Evolutionary conservation across 2,888 invertebrate species (phyloP).

Genomic region (Tineola bisselliella): DNA sequence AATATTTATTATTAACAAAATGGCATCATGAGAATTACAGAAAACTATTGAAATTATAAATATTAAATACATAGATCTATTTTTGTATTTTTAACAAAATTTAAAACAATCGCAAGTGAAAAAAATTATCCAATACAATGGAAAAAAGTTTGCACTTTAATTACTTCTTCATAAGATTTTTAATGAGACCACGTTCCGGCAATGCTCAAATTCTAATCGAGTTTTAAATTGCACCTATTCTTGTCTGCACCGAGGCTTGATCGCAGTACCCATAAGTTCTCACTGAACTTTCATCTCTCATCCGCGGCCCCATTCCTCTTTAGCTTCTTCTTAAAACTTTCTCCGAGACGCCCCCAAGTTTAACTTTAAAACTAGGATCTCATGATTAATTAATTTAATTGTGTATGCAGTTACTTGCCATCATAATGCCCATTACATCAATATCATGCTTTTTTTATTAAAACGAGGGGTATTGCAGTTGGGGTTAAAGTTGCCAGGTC

Average conservation of each 20-base stretch:
- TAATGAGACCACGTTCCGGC: conserved; percentile 49
- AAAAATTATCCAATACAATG: neutral
- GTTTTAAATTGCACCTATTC: conserved; percentile 67
- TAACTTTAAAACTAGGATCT: conserved; percentile 52
- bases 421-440: conserved; percentile 47
- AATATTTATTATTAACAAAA: neutral
- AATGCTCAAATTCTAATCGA: conserved; percentile 65
- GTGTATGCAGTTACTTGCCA: conserved; percentile 52
- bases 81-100: too few relatives aligned
- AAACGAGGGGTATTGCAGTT: conserved; percentile 37
- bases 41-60: too few relatives aligned
- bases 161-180: conserved; percentile 30
- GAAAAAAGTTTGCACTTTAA: conserved; percentile 11
- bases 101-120: too few relatives aligned
- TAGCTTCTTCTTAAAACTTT: conserved; percentile 64
- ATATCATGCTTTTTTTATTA: neutral
- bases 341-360: conserved; percentile 37
- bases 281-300: conserved; percentile 55
- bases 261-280: conserved; percentile 19
- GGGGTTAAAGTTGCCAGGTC: conserved; percentile 54
- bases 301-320: conserved; percentile 55
- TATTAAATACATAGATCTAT: too few relatives aligned
- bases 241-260: conserved; percentile 32
- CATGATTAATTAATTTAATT: conserved; percentile 67
- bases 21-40: neutral